Conservation (phyloP, 2,888 invertebrate species). For the Girardia tigrina region DNA sequence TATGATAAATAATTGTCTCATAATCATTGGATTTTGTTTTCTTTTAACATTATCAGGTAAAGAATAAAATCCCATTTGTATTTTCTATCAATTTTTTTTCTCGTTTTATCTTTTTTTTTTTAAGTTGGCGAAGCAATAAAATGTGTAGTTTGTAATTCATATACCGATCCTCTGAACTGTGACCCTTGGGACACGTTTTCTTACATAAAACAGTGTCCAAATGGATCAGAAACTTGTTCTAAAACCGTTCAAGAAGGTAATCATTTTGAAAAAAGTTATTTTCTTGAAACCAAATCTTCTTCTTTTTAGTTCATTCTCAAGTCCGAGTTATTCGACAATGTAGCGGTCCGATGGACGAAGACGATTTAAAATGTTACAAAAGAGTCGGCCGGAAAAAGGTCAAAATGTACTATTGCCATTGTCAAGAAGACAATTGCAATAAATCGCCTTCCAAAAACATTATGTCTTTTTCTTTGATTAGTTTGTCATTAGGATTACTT, state of each 20-base stretch:
- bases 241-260: slow-evolving; percentile 8
- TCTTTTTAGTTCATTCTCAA: neutral
- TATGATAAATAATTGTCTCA: neutral
- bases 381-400: slow-evolving; percentile 16
- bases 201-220: neutral
- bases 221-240: neutral
- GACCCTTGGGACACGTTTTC: slow-evolving; percentile 13
- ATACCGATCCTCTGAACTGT: neutral
- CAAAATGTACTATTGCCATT: slow-evolving; percentile 15
- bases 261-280: too few relatives aligned
- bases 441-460: neutral
- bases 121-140: slow-evolving; percentile 1
- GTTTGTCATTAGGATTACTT: neutral
- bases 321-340: slow-evolving; percentile 9
- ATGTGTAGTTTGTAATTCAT: slow-evolving; percentile 16
- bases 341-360: neutral
- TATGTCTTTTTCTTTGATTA: neutral
- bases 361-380: slow-evolving; percentile 1
- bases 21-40: slow-evolving; percentile 9
- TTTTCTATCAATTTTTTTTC: neutral
- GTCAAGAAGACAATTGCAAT: neutral
- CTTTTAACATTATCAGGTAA: slow-evolving; percentile 3
- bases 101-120: neutral
- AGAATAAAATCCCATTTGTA: too few relatives aligned
- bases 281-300: too few relatives aligned